phyloP scores from a whole-genome alignment of 2,888 invertebrate species.

The Melipona bicolor region DNA sequence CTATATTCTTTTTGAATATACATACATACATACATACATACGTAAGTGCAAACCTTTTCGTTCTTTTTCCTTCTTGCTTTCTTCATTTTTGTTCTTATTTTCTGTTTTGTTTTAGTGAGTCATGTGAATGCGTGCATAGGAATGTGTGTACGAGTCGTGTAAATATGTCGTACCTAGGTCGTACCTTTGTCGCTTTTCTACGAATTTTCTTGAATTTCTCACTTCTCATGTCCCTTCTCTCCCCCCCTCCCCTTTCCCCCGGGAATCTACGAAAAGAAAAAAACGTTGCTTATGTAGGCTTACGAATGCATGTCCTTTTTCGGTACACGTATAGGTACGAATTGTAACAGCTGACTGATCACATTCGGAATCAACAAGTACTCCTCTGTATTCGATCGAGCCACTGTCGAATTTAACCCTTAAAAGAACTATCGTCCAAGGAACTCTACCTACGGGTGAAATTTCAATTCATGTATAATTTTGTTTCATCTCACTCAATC shows the following conservation, averaged over 20 bases:
- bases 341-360: conserved; percentile 16
- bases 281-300: conserved; percentile 38
- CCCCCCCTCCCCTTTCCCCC: neutral
- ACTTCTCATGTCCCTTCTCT: neutral
- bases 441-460: no score
- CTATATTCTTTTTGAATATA: neutral
- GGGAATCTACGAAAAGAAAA: conserved; percentile 5
- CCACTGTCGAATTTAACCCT: neutral
- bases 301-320: conserved; percentile 23
- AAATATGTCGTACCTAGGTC: conserved; percentile 58
- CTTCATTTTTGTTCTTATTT: neutral
- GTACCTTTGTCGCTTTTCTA: conserved; percentile 47
- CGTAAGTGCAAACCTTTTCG: neutral
- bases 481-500: no score
- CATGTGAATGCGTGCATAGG: conserved; percentile 41
- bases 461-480: no score
- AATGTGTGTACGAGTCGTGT: conserved; percentile 54
- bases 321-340: conserved; percentile 46
- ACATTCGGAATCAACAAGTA: conserved; percentile 10
- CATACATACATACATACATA: neutral
- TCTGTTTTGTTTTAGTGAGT: neutral
- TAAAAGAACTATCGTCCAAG: neutral
- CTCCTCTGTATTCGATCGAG: neutral
- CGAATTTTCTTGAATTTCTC: conserved; percentile 15
- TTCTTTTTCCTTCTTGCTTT: neutral